Conservation (phyloP, 1,140 invertebrate species). For the Diuraphis noxia region DNA sequence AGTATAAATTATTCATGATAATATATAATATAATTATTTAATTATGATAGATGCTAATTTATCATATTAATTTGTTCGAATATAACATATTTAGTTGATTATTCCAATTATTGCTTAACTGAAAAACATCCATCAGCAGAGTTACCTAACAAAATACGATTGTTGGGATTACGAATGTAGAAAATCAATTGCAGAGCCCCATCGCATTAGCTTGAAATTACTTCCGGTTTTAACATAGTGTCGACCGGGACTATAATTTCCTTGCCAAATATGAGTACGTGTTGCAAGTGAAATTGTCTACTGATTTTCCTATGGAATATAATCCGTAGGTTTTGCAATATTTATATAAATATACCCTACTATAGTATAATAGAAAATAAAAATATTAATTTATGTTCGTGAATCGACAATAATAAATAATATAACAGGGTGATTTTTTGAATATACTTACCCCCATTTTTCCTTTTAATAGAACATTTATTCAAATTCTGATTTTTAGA, state of each 20-base stretch:
- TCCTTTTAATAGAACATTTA: too few species aligned
- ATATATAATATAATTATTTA: not conserved
- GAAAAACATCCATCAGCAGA: not conserved
- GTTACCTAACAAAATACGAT: not conserved
- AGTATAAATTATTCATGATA: not conserved
- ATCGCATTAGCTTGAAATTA: constrained; percentile 41
- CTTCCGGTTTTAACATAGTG: constrained; percentile 19
- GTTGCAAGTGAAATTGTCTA: not conserved
- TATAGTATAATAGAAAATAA: not conserved
- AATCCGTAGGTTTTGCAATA: not conserved
- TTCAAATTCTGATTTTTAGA: too few species aligned
- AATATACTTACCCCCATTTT: too few species aligned
- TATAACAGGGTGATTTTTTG: too few species aligned
- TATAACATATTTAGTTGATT: not conserved
- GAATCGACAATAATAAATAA: not conserved
- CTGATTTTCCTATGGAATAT: not conserved
- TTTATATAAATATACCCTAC: not conserved
- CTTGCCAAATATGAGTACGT: constrained; percentile 37
- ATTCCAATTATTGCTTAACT: not conserved
- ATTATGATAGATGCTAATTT: not conserved
- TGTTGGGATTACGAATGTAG: constrained; percentile 17
- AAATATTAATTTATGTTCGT: not conserved
- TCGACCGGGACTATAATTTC: constrained; percentile 46
- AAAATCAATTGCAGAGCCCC: constrained; percentile 46
- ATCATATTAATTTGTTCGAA: not conserved